Base-by-base conservation (phyloP, 1,140 invertebrate species). In the Anagrus nilaparvatae region DNA sequence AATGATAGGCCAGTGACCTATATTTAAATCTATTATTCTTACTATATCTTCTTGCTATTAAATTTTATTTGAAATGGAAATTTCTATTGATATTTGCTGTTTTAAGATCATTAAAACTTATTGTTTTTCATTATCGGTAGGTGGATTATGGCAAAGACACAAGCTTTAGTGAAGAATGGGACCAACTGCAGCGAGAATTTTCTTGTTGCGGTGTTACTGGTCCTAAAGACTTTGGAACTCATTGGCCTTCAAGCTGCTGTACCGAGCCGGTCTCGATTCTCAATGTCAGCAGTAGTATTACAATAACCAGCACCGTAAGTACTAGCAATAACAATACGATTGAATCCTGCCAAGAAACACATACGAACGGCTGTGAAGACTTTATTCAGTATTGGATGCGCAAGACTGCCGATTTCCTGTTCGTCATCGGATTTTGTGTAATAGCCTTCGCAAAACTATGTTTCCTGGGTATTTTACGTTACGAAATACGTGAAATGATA, bases 371-470 rank as follows among this genome's bases (percentile, higher is more conserved):
- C 30, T 90, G 86, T 63, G 79, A 78, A 21, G 77, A 79, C 29
- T 63, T 70, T 41, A 65, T 89, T 21, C 67, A 81, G 25, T 62
- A 72, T 19, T 90, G 87, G 79, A 67, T 90, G 14, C 71, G 79
- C 40, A 74, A 80, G 53, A 85, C 81, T 5, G 82, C 84, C 6
- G 85, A 89, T 53, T 67, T 85, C 19, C 72, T 91, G 7, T 87
- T 87, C 53, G 84, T 92, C 14, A 61, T 90, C 31, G 86, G 87
- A 7, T 90, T 88, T 61, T 92, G 88, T 63, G 87, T 92, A 25
- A 83, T 91, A 44, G 82, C 87, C 41, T 91, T 91, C 65, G 74
- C 89, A 32, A 92, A 92, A 66, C 69, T 90, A 49, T 90, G 86
- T 69, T 92, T 91, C 70, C 75, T 90, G 21, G 86, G 84, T 19